Percentiles rank a stretch among this genome's conserved stretches.
Evolutionary conservation across 2,797 vertebrate species (phyloP).

Genomic region (Eleutherodactylus coqui): DNA sequence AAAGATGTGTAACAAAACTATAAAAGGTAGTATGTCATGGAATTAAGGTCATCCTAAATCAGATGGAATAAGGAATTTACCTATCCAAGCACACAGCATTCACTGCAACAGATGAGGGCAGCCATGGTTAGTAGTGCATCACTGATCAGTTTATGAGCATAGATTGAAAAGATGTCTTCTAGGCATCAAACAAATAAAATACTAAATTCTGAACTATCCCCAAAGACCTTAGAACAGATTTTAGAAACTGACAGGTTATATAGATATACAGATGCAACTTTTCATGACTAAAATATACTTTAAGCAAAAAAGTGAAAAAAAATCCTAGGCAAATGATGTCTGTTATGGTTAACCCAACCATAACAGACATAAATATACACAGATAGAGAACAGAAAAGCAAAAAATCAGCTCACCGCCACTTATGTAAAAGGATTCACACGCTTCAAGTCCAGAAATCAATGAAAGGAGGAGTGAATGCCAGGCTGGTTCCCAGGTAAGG

Average conservation of each 20-base stretch:
- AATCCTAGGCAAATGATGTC: too few relatives aligned
- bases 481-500: too few relatives aligned
- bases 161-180: not conserved
- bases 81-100: not conserved
- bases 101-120: constrained; percentile 10
- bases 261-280: not conserved
- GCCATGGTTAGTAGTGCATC: not conserved
- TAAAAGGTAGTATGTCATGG: not conserved
- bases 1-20: not conserved
- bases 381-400: too few relatives aligned
- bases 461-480: too few relatives aligned
- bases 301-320: too few relatives aligned
- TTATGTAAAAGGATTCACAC: too few relatives aligned
- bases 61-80: not conserved
- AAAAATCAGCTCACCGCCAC: too few relatives aligned
- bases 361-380: too few relatives aligned
- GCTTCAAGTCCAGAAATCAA: too few relatives aligned
- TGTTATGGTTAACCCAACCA: too few relatives aligned
- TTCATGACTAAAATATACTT: too few relatives aligned
- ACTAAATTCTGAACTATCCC: not conserved
- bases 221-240: not conserved
- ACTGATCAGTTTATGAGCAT: not conserved
- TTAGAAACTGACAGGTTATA: not conserved
- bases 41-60: constrained; percentile 10
- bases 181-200: not conserved